These are phyloP conservation scores for Trachurus trachurus DNA, from an alignment of 2,797 vertebrate genomes.

Conservation along the genomic window DNA sequence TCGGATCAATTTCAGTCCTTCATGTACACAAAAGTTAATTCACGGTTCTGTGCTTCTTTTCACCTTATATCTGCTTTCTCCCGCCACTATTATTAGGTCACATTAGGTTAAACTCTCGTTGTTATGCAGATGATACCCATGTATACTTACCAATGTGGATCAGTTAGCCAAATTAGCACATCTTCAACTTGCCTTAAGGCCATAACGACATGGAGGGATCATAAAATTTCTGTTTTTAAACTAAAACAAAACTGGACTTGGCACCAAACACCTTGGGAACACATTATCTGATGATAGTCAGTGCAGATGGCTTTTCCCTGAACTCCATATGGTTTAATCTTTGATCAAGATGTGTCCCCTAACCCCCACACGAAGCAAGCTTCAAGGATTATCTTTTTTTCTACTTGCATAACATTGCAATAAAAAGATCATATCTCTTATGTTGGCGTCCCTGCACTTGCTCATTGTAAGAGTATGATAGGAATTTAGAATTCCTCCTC, in stretches of 20 bases:
- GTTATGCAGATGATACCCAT: too few species aligned
- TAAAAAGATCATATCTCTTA: not conserved
- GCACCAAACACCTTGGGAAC: not conserved
- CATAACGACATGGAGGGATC: not conserved
- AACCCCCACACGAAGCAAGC: not conserved
- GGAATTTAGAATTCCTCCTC: too few species aligned
- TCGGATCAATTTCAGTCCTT: too few species aligned
- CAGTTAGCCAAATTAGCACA: too few species aligned
- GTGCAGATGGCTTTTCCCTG: not conserved
- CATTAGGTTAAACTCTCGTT: too few species aligned
- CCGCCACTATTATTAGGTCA: too few species aligned
- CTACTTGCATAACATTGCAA: not conserved
- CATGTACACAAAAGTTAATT: too few species aligned
- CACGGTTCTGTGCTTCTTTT: too few species aligned
- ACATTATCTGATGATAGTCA: not conserved
- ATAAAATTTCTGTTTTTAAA: not conserved
- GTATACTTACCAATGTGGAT: too few species aligned
- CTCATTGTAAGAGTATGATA: not conserved
- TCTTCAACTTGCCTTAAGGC: too few species aligned
- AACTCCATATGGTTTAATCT: not conserved
- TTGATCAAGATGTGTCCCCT: not conserved
- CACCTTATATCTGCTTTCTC: too few species aligned
- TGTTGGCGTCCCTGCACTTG: not conserved
- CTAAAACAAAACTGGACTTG: not conserved
- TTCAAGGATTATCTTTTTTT: not conserved